Base-by-base conservation (phyloP, 2,888 invertebrate genomes). In the Noctua fimbriata region DNA sequence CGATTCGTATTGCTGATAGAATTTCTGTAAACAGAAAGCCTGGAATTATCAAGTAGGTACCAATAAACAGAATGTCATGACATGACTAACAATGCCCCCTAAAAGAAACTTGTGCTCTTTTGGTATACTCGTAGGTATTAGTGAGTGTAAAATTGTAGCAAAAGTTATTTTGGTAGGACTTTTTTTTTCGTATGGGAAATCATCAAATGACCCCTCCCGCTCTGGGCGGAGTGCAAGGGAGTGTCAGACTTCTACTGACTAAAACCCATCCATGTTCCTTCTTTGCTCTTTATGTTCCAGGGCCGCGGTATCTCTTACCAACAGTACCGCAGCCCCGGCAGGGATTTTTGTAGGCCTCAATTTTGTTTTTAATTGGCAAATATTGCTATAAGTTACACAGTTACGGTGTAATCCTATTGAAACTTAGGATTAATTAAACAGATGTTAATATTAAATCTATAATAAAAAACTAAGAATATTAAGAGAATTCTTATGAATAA, bases 401-500 rank as follows among this genome's bases (percentile, higher is more conserved):
- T 69, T 32, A 18, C 6, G 55, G 10, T n/a, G 14, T 69, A 49
- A 66, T 74, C 9, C 0, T 44, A 18, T 24, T 67, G 5, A 75
- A 52, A 44, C n/a, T 47, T 9, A n/a, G 10, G 66, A 63, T 60
- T 70, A 60, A 28, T 24, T 70, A 21, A 66, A 36, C 18, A 66
- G 12, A 49, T 49, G 4, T 55, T 52, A 74, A 74, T 28, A 74
- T 73, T 63, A 21, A 66, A 74, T 4, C 32, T 21, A 32, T 55
- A 36, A 3, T 24, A 67, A 67, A 83, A 6, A 67, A 16, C 9
- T 41, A 67, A 71, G 16, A n/a, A 32, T 28, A 24, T 52, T 70
- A 21, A 18, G 1, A 65, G 21, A 67, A 65, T 49, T 65, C 41
- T 52, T n/a, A 69, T 24, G 14, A 44, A 79, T 74, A 78, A 74